Base-by-base conservation (phyloP, 1,140 invertebrate genomes). In the Tetraneura akinire region DNA sequence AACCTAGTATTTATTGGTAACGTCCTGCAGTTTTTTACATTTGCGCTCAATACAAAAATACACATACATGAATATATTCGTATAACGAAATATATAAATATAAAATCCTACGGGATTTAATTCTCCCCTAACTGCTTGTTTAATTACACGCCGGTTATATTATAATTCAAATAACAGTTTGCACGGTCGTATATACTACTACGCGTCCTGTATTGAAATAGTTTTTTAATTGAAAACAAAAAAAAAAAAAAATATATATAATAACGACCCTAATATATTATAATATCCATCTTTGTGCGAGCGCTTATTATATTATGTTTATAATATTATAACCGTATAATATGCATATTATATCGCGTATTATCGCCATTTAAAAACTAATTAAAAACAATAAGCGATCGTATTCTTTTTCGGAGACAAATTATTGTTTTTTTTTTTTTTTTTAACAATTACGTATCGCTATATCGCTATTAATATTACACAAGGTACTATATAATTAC, bases 151-250 rank as follows among this genome's bases (percentile, higher is more conserved):
- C 74, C 26, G 45, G 74, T 62, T 60, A 62, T 78, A 78, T 62
- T 60, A 62, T 78, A 78, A 78, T 78, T 78, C 74, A 78, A 60
- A 60, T 62, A 78, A 78, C 74, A 60, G 42, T 62, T 47, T 23
- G 16, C 42, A 37, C n/a, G 16, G 16, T n/a, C 73, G 51, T 18
- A 14, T 2, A 5, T 60, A 14, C 23, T 60, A 16, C 8, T 60
- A 57, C 21, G 13, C 13, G 37, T 18, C 11, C 23, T 42, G 23
- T 76, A 76, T 66, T 68, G 62, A 80, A 68, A 70, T 68, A 47
- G 78, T 80, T 80, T 80, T 80, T 80, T 80, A 70, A 70, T 68
- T 51, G 60, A 53, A 66, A 66, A 66, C 26, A 51, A 60, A 23
- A 49, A 80, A 80, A n/a, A n/a, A n/a, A n/a, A n/a, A n/a, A n/a